These are phyloP conservation scores for Labia minor DNA, from an alignment of 2,888 invertebrate genomes.

Conservation along the genomic window DNA sequence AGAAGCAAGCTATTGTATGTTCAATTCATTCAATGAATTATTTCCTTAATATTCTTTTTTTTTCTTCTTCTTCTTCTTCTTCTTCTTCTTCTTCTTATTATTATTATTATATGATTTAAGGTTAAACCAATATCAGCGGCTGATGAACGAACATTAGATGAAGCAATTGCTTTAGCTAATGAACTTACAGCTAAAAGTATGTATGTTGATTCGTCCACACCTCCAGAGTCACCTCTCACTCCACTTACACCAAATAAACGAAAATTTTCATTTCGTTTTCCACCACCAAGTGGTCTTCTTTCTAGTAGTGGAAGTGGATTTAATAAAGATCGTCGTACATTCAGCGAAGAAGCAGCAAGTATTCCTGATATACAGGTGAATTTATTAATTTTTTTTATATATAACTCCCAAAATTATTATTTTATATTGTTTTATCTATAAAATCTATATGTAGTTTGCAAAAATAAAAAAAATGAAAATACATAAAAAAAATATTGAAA, in stretches of 20 bases:
- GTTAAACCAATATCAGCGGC: conserved; percentile 90
- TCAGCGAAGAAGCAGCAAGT: conserved; percentile 76
- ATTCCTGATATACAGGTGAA: conserved; percentile 78
- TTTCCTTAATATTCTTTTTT: too few species aligned
- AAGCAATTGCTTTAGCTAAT: conserved; percentile 86
- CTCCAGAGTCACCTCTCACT: conserved; percentile 25
- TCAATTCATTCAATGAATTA: too few species aligned
- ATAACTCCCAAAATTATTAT: too few species aligned
- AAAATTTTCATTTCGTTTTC: conserved; percentile 70
- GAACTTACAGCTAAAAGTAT: conserved; percentile 68
- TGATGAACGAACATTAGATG: conserved; percentile 81
- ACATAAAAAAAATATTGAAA: too few species aligned
- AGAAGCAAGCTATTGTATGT: conserved; percentile 46
- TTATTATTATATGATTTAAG: conserved; percentile 31
- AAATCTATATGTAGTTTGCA: too few species aligned
- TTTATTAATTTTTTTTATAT: neutral
- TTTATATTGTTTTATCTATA: too few species aligned
- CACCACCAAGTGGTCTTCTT: conserved; percentile 30
- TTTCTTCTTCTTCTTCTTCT: too few species aligned
- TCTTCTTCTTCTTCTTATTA: too few species aligned
- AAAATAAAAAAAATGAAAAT: too few species aligned
- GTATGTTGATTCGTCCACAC: conserved; percentile 36
- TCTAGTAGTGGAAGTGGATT: conserved; percentile 34
- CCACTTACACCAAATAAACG: conserved; percentile 45
- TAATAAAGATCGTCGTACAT: conserved; percentile 67